These are phyloP conservation scores for Gnathonemus echidnorhynchus DNA, from an alignment of 2,113 vertebrate species.

Conservation along the genomic window DNA sequence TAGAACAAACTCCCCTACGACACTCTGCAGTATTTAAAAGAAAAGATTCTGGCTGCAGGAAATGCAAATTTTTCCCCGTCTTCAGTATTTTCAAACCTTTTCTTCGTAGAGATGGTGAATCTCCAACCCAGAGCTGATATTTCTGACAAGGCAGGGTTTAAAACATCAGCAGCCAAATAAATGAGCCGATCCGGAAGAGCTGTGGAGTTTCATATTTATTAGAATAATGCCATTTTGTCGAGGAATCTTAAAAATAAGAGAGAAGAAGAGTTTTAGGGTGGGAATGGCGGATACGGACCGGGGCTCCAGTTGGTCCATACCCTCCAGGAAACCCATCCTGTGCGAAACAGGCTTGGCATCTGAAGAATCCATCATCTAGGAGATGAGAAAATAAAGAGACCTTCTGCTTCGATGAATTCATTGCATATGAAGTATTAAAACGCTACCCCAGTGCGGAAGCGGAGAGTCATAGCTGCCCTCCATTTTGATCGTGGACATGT, in stretches of 20 bases:
- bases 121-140: neutral
- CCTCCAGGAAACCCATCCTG: neutral
- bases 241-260: constrained; percentile 12
- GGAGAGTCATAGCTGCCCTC: neutral
- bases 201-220: constrained; percentile 11
- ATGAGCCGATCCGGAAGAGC: neutral
- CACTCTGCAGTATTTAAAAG: neutral
- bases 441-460: neutral
- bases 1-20: neutral
- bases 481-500: neutral
- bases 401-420: neutral
- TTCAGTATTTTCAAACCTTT: neutral
- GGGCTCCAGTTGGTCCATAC: neutral
- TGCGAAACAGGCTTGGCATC: neutral
- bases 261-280: neutral
- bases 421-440: constrained; percentile 8
- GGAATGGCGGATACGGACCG: neutral
- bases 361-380: neutral
- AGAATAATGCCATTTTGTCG: neutral
- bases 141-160: neutral
- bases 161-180: neutral
- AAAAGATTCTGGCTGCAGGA: neutral
- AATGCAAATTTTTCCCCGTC: neutral
- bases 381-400: neutral
- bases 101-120: neutral